phyloP scores from a whole-genome alignment of 2,797 vertebrate species.

The Adrianichthys oophorus region DNA sequence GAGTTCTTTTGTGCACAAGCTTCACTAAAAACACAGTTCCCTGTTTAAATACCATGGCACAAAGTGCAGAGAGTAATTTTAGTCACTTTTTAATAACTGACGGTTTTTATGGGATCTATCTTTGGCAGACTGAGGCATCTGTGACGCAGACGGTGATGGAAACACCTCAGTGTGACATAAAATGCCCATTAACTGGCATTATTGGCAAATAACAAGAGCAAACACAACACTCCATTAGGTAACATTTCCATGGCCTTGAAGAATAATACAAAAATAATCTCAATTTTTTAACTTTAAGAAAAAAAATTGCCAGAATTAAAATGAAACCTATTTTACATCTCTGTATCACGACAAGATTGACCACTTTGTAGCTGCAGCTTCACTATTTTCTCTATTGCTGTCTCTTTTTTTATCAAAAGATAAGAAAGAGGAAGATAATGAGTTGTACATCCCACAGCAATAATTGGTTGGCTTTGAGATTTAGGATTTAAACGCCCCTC shows the following conservation, averaged over 20 bases:
- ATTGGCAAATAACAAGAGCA: constrained; percentile 5
- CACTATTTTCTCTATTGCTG: constrained; percentile 21
- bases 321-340: constrained; percentile 2
- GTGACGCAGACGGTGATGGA: constrained; percentile 56
- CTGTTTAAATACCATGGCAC: constrained; percentile 40
- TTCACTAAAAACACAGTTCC: constrained; percentile 27
- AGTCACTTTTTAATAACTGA: constrained; percentile 53
- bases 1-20: constrained; percentile 20
- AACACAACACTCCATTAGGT: constrained; percentile 1
- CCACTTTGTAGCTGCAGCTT: constrained; percentile 10
- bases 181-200: constrained; percentile 10
- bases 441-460: constrained; percentile 43
- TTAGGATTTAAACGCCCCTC: constrained; percentile 24
- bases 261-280: too few relatives aligned
- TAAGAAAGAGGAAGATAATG: constrained; percentile 53
- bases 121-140: constrained; percentile 41
- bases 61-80: constrained; percentile 40
- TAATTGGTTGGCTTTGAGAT: constrained; percentile 30
- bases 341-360: constrained; percentile 14
- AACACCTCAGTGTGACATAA: constrained; percentile 29
- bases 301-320: constrained; percentile 3
- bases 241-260: neutral
- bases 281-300: neutral
- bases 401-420: constrained; percentile 45
- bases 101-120: constrained; percentile 53